Conservation (phyloP, 1,140 invertebrate genomes). For the Hestina assimilis region DNA sequence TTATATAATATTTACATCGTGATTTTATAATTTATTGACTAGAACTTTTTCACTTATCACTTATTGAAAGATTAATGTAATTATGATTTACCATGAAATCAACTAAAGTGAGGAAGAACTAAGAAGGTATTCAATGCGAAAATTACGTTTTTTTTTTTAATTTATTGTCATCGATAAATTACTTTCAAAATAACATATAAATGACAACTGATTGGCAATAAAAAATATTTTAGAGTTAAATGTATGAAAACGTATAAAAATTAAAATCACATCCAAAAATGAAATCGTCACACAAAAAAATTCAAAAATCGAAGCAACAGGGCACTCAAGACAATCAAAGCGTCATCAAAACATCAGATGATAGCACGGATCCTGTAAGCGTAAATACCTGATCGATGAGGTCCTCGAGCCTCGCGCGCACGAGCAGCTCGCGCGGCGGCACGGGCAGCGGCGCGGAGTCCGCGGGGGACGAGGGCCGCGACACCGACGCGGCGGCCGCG, state of each 20-base stretch:
- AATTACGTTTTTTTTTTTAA: no score
- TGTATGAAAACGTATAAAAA: no score
- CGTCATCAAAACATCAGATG: conserved; percentile 42
- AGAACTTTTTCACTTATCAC: neutral
- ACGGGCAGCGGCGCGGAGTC: conserved; percentile 89
- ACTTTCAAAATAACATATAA: no score
- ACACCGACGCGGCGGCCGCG: conserved; percentile 94
- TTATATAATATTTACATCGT: neutral
- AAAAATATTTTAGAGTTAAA: no score
- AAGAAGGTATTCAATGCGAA: no score
- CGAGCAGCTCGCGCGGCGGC: conserved; percentile 89
- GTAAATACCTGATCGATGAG: conserved; percentile 91
- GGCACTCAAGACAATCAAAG: conserved; percentile 14
- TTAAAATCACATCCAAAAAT: no score
- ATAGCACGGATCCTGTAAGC: conserved; percentile 36
- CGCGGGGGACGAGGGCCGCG: conserved; percentile 91
- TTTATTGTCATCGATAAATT: no score
- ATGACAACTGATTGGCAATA: no score
- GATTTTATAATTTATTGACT: neutral
- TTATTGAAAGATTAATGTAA: no score
- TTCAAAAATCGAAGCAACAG: neutral
- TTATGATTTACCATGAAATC: no score
- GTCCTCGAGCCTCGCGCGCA: conserved; percentile 91
- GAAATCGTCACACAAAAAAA: conserved; percentile 1
- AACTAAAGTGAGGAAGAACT: no score